Evolutionary conservation across 2,888 invertebrate genomes (phyloP), one percentile per base, ranked within the genome.

Genomic region (Drosophila yooni): DNA sequence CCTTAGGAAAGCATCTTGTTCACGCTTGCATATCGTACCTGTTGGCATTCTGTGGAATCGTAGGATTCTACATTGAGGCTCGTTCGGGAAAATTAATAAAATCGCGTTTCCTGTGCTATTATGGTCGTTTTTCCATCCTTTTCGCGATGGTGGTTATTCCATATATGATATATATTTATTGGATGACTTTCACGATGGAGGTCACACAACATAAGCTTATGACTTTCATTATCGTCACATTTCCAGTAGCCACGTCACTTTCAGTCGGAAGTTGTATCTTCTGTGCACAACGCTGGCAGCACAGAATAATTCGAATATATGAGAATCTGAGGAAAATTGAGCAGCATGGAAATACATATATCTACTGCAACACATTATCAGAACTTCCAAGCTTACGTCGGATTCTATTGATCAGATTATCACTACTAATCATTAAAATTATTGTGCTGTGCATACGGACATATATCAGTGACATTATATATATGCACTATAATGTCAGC

Each of bases 11-110:
- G 8, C 31, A 68, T 15, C 11, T 29, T 7, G 18, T 52, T 2
- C 57, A 46, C 69, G 69, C 69, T 10, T 36, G 29, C 15, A 43
- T 68, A 2, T 27, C 68, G 0, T 70, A 56, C 36, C 1, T 68
- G 4, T 33, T 70, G 7, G 43, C 60, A 7, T 33, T 61, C 1
- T 56, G n/a, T 15, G 70, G 70, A 6, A 6, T 68, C 11, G 4
- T 27, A 4, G 58, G 15, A 5, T 68, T 70, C 21, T 61, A 68
- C 33, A 46, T 51, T 46, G 56, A 68, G 11, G 18, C n/a, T 2
- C 61, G 29, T 3, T 46, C 25, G 1, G 38, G 51, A 18, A 51
- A 21, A 27, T 2, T 71, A 2, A 11, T 27, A 31, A 27, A 50
- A n/a, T 50, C 54, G 15, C 36, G 40, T 11, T 56, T 43, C 1